Percentiles rank a stretch among this genome's conserved stretches.
These are phyloP conservation scores for Drosophila robusta DNA, from an alignment of 2,888 invertebrate genomes.

Conservation along the genomic window DNA sequence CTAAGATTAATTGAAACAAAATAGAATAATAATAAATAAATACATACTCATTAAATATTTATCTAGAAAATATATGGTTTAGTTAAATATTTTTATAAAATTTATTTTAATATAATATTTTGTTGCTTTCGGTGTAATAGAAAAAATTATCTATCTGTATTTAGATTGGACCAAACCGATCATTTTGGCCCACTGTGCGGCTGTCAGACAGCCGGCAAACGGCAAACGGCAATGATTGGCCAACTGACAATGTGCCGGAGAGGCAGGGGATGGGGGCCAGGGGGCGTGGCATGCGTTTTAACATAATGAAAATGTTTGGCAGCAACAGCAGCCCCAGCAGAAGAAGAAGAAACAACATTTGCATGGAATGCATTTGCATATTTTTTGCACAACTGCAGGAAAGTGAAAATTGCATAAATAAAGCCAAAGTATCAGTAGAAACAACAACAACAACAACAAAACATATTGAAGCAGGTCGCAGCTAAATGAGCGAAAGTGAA, in stretches of 20 bases:
- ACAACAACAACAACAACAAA: conserved; percentile 8
- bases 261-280: neutral
- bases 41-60: too few species aligned
- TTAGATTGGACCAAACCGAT: neutral
- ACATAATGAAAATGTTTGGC: conserved; percentile 73
- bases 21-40: too few species aligned
- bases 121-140: too few species aligned
- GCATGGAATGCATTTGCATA: conserved; percentile 59
- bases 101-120: too few species aligned
- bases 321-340: conserved; percentile 6
- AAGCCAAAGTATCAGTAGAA: conserved; percentile 34
- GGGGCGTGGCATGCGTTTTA: conserved; percentile 68
- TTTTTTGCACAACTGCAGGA: conserved; percentile 50
- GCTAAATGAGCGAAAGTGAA: conserved; percentile 62
- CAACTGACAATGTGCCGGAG: conserved; percentile 2
- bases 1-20: too few species aligned
- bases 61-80: too few species aligned
- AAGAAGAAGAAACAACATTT: conserved; percentile 47
- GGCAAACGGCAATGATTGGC: conserved; percentile 21
- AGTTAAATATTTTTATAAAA: too few species aligned
- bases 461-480: conserved; percentile 51
- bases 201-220: conserved; percentile 37
- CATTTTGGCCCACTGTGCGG: conserved; percentile 16
- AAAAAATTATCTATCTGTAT: too few species aligned
- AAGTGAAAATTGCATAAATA: conserved; percentile 81